Conservation (phyloP, 2,888 invertebrate species). For the Sycophila texana region DNA sequence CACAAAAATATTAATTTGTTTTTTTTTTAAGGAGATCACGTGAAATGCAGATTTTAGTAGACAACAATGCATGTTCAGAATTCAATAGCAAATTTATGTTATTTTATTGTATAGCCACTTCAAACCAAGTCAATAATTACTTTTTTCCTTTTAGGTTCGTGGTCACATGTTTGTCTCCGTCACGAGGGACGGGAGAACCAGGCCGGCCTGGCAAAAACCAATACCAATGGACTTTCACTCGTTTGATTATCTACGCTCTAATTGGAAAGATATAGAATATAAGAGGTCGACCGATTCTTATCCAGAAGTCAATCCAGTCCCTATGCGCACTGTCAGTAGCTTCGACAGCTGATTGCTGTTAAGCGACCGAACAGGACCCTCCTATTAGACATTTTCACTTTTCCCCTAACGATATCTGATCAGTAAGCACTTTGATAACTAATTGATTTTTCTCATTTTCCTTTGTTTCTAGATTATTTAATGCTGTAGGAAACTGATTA, state of each 20-base stretch:
- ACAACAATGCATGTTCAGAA: no score
- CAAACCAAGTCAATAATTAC: not conserved
- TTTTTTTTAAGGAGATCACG: no score
- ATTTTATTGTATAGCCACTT: no score
- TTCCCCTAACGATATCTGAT: constrained; percentile 1
- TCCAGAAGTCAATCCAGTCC: constrained; percentile 5
- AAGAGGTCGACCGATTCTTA: constrained; percentile 42
- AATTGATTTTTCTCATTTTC: constrained; percentile 33
- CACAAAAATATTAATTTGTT: no score
- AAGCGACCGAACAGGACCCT: constrained; percentile 41
- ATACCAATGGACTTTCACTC: constrained; percentile 38
- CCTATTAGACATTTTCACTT: constrained; percentile 25
- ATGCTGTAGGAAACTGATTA: constrained; percentile 14
- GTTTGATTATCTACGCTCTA: constrained; percentile 45
- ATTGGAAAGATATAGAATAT: constrained; percentile 35
- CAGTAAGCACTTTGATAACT: not conserved
- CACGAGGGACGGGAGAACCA: constrained; percentile 19
- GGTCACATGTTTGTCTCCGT: not conserved
- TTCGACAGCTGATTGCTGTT: constrained; percentile 50
- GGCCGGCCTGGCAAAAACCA: constrained; percentile 31
- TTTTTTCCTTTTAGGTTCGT: no score
- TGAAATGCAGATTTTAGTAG: no score
- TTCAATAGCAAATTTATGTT: no score
- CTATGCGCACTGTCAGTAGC: constrained; percentile 38
- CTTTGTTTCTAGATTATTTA: not conserved